Base-by-base conservation (phyloP, 1,140 invertebrate genomes). In the Danaus melanippus region DNA sequence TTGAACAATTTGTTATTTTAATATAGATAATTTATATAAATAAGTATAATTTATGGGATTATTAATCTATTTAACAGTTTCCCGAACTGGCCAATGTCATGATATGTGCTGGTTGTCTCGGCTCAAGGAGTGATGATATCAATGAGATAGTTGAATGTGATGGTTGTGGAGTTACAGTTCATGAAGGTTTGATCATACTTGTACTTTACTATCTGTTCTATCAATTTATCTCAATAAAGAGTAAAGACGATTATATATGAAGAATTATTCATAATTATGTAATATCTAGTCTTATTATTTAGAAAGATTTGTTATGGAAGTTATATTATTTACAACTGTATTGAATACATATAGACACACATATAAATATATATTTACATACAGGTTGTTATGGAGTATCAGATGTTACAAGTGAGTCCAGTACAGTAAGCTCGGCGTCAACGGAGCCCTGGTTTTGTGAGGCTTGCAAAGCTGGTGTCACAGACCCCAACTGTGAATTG, bases 361-460 rank as follows among this genome's bases (percentile, higher is more conserved):
- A 15, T 1, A 15, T 3, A 15, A 1, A 15, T 15, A 15, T 15
- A 15, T 15, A 15, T 55, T 10, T 62, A 45, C 9, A 64, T 61
- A 10, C 48, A 93, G 93, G 95, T 60, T 98, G 97, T 80, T 98
- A 98, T 88, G 96, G 96, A n/a, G 94, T 98, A 21, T 96, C 95
- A 46, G 97, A 98, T 72, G 93, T 93, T 39, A 93, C 94, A 21
- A 97, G 96, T 88, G 92, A 96, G 56, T 94, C 94, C 2, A 96
- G 95, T 75, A 95, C 94, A 11, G 93, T 94, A 53, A 98, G 96
- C 8, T 93, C 96, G 0, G 95, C 95, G 49, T 96, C 96, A 42
- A 98, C 97, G 1, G 97, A 97, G 66, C 97, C 97, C 0, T 99
- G 97, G 97, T 98, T 98, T 84, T 99, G 97, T 88, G 97, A 99